Evolutionary conservation across 2,113 vertebrate species (phyloP), one percentile per base, ranked within the genome.

Genomic region (Dunckerocampus dactyliophorus): DNA sequence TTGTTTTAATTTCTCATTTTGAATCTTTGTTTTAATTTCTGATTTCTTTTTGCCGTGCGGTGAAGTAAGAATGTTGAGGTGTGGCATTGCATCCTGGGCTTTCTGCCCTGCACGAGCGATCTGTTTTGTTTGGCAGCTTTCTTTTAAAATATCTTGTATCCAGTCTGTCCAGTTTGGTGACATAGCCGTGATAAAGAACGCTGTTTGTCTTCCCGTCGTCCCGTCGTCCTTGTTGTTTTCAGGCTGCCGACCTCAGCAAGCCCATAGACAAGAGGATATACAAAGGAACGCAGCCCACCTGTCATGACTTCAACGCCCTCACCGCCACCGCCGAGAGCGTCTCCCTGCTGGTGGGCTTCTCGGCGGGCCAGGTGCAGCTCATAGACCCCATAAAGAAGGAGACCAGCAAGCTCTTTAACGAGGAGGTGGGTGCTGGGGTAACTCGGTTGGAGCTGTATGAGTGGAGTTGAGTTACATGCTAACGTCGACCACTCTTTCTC

Each of bases 351-450:
- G 97, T 99, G 87, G 97, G 97, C 80, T 99, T 98, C 90, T 99
- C 97, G 14, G 97, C 97, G 19, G 96, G 97, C 71, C 97, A 99
- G 90, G 96, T 99, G 83, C 96, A 98, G 81, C 97, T 99, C 82
- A 98, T 98, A 88, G 97, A 99, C 84, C 97, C 97, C 50, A 96
- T 99, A 89, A 99, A 99, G 92, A 99, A 99, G 92, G 97, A 99
- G 91, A 99, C 96, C 85, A 99, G 97, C 93, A 99, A 99, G 87
- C 91, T 99, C 84, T 99, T 98, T 92, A 99, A 99, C 79, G 97
- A 99, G 87, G 97, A 99, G 92, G 97, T 98, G 89, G 91, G 95
- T 93, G 8, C 20, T 47, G 3, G 8, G 14, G 21, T 22, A 43
- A 14, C 39, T 14, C 3, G 13, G 13, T 43, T 43, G 39, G 13